These are phyloP conservation scores for Anoncus sp. DNA, from an alignment of 2,888 invertebrate species.

Conservation along the genomic window DNA sequence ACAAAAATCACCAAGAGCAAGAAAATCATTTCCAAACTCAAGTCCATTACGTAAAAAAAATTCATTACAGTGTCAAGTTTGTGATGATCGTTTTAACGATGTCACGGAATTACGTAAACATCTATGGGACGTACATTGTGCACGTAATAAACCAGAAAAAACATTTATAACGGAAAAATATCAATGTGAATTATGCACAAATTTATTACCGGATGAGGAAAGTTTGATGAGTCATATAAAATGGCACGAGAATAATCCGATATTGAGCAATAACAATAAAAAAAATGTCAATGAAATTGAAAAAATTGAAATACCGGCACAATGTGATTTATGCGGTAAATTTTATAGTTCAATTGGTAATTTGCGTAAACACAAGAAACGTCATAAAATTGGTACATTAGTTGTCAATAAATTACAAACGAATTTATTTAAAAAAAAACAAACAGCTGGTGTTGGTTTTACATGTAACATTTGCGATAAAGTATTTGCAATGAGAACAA, in stretches of 20 bases:
- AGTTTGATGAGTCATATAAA: constrained; percentile 83
- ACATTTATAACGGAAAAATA: constrained; percentile 72
- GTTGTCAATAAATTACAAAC: not conserved
- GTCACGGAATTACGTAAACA: constrained; percentile 86
- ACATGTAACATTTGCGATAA: constrained; percentile 82
- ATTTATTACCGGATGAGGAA: constrained; percentile 82
- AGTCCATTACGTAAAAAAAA: not conserved
- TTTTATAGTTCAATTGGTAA: constrained; percentile 86
- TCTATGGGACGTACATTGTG: constrained; percentile 86
- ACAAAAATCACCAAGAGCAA: constrained; percentile 75
- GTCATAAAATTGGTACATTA: constrained; percentile 75
- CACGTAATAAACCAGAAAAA: constrained; percentile 80
- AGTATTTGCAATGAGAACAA: constrained; percentile 81
- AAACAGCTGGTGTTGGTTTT: no score
- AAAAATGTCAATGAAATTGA: no score
- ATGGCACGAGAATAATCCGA: constrained; percentile 82
- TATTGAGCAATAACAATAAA: constrained; percentile 74
- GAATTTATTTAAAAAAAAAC: no score
- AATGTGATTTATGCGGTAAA: constrained; percentile 88
- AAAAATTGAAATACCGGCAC: no score
- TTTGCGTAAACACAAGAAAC: constrained; percentile 85
- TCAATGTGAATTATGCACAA: constrained; percentile 84
- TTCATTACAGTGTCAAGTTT: constrained; percentile 86
- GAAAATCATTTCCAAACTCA: constrained; percentile 65
- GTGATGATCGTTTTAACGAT: constrained; percentile 85